Evolutionary conservation across 2,113 vertebrate genomes (phyloP), one percentile per base, ranked within the genome.

Genomic region (Typhlomys cinereus): DNA sequence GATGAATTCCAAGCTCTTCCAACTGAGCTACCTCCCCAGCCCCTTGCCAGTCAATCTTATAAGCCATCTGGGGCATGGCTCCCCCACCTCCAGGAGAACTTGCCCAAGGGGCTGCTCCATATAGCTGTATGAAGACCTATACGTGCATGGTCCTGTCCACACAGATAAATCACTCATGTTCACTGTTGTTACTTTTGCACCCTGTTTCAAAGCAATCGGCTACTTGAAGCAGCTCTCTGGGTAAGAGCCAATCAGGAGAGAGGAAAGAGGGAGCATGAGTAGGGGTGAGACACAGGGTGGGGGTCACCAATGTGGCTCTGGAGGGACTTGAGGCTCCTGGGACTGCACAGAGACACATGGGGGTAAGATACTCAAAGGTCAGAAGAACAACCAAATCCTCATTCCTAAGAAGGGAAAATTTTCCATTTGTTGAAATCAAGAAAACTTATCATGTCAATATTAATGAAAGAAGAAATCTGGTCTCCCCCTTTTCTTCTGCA

Each of bases 391-490:
- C n/a, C 46, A 18, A n/a, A n/a, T n/a, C 50, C 50, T 9, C 39
- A 78, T n/a, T 6, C 0, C n/a, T 14, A 4, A 61, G 11, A 83
- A 93, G 66, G 34, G 3, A 73, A 74, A 41, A 80, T 92, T 95
- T 96, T 94, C 87, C 79, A 2, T 89, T 90, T 95, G 96, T 95
- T 95, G 87, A 96, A 97, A 95, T 73, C 95, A 95, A 95, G 96
- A 96, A 98, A 96, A 89, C 96, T 91, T 50, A 69, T 92, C 1
- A 1, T 36, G 91, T 93, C 91, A 70, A 5, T 88, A 97, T 96
- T 96, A 98, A 98, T 92, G 94, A 94, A 97, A 93, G 96, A 76
- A 93, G 95, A 96, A 97, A 96, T 97, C 96, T 97, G 97, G 96
- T 95, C 88, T 94, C 94, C 64, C 81, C 80, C 54, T 61, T 34